A percentile compares a stretch with the other conserved stretches of the same genome.
phyloP scores from a whole-genome alignment of 2,113 vertebrate species.

The Pholis gunnellus region DNA sequence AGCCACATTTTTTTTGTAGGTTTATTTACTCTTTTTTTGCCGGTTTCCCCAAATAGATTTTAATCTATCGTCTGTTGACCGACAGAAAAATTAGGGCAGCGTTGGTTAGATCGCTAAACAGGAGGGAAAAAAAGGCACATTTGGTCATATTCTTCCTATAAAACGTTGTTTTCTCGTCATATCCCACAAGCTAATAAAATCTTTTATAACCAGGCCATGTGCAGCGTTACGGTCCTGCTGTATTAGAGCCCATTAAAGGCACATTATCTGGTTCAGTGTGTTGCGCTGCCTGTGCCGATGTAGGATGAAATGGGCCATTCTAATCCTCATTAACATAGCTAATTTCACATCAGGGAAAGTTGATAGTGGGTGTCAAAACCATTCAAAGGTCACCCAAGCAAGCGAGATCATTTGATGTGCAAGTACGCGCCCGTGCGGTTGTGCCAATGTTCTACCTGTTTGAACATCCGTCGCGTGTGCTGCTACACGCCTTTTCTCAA shows the following conservation, averaged over 20 bases:
- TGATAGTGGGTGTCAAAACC: slow-evolving; percentile 69
- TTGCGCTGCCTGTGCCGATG: slow-evolving; percentile 59
- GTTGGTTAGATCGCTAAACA: slow-evolving; percentile 7
- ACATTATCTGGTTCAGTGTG: slow-evolving; percentile 74
- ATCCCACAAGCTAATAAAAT: slow-evolving; percentile 51
- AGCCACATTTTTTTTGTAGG: slow-evolving; percentile 19
- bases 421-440: background rate
- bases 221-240: slow-evolving; percentile 50
- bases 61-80: slow-evolving; percentile 22
- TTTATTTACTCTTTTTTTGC: slow-evolving; percentile 22
- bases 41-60: slow-evolving; percentile 14
- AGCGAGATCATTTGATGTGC: slow-evolving; percentile 18
- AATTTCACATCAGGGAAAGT: slow-evolving; percentile 76
- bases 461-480: background rate
- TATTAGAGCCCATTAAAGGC: slow-evolving; percentile 72
- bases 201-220: slow-evolving; percentile 40
- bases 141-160: slow-evolving; percentile 40
- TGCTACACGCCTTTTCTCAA: background rate
- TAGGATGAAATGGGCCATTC: slow-evolving; percentile 73
- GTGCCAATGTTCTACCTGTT: slow-evolving; percentile 11
- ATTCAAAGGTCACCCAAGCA: slow-evolving; percentile 70
- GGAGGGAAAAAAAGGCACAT: background rate
- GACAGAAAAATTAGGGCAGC: slow-evolving; percentile 3
- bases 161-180: slow-evolving; percentile 27
- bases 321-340: slow-evolving; percentile 77